Percentiles rank a stretch among this genome's conserved stretches.
Conservation (phyloP, 1,140 invertebrate species). For the Ceratosolen solmsi region DNA sequence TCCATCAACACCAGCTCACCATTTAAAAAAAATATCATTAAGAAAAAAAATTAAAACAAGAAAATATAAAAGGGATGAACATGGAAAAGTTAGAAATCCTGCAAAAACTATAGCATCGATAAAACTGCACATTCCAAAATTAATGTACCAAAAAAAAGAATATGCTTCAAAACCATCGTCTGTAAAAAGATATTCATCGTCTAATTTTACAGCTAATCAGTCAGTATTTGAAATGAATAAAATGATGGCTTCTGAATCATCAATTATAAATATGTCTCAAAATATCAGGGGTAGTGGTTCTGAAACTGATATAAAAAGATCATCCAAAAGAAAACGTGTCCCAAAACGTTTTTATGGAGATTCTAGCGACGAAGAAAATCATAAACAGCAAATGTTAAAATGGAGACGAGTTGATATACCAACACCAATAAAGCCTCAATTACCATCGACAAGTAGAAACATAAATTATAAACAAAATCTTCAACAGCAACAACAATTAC, state of each 20-base stretch:
- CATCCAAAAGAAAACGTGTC: slow-evolving; percentile 83
- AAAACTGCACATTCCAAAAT: slow-evolving; percentile 71
- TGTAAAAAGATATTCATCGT: background rate
- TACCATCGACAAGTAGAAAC: slow-evolving; percentile 26
- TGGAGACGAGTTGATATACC: slow-evolving; percentile 80
- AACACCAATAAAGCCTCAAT: slow-evolving; percentile 34
- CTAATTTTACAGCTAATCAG: slow-evolving; percentile 5
- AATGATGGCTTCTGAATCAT: slow-evolving; percentile 1
- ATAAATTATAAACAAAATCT: slow-evolving; percentile 12
- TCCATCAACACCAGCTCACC: slow-evolving; percentile 35
- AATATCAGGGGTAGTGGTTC: slow-evolving; percentile 58
- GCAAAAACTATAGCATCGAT: slow-evolving; percentile 62
- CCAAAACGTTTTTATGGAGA: slow-evolving; percentile 90
- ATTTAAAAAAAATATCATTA: slow-evolving; percentile 45
- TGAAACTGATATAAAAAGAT: slow-evolving; percentile 78
- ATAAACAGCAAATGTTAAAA: slow-evolving; percentile 78
- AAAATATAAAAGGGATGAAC: slow-evolving; percentile 73
- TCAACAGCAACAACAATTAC: slow-evolving; percentile 23
- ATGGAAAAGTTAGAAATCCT: slow-evolving; percentile 47
- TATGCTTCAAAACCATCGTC: background rate
- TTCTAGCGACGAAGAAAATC: slow-evolving; percentile 85
- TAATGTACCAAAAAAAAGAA: slow-evolving; percentile 63
- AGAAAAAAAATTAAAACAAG: slow-evolving; percentile 76
- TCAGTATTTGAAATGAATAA: slow-evolving; percentile 1
- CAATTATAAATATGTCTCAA: slow-evolving; percentile 25